Conservation (phyloP, 2,888 invertebrate species). For the Cerastoderma edule region DNA sequence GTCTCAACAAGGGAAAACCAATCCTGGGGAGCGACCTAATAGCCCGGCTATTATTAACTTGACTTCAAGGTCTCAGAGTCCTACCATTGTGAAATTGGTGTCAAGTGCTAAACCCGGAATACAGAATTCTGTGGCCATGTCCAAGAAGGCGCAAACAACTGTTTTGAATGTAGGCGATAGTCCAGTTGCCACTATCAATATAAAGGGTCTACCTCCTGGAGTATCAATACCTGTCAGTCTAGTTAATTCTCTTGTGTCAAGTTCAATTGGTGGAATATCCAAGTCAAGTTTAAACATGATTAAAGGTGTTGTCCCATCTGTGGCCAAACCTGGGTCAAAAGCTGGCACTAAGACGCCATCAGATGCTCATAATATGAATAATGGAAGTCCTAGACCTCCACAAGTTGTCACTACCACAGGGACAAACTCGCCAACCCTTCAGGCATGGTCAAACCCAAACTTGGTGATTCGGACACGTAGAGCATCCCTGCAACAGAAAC, state of each 20-base stretch:
- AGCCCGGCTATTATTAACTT: slow-evolving; percentile 60
- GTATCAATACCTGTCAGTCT: slow-evolving; percentile 58
- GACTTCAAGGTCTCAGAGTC: slow-evolving; percentile 44
- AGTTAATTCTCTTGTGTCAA: slow-evolving; percentile 58
- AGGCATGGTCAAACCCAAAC: slow-evolving; percentile 83
- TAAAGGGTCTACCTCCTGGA: slow-evolving; percentile 59
- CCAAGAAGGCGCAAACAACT: not conserved
- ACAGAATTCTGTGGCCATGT: not conserved
- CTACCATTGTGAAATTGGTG: slow-evolving; percentile 54
- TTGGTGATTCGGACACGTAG: slow-evolving; percentile 82
- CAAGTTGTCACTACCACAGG: slow-evolving; percentile 24
- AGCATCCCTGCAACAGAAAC: slow-evolving; percentile 60
- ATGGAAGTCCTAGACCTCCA: slow-evolving; percentile 13
- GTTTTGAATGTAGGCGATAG: slow-evolving; percentile 31
- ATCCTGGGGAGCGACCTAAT: slow-evolving; percentile 35
- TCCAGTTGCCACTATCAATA: slow-evolving; percentile 59
- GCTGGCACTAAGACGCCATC: not conserved
- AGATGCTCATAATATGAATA: slow-evolving; percentile 4
- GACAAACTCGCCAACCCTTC: slow-evolving; percentile 59
- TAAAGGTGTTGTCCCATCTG: slow-evolving; percentile 24
- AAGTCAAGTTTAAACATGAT: slow-evolving; percentile 35
- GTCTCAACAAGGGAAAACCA: not conserved
- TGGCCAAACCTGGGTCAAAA: slow-evolving; percentile 2
- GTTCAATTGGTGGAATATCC: slow-evolving; percentile 52
- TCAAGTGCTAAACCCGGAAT: slow-evolving; percentile 20